phyloP scores from a whole-genome alignment of 2,113 vertebrate genomes.

The Hemibates koningsi region DNA sequence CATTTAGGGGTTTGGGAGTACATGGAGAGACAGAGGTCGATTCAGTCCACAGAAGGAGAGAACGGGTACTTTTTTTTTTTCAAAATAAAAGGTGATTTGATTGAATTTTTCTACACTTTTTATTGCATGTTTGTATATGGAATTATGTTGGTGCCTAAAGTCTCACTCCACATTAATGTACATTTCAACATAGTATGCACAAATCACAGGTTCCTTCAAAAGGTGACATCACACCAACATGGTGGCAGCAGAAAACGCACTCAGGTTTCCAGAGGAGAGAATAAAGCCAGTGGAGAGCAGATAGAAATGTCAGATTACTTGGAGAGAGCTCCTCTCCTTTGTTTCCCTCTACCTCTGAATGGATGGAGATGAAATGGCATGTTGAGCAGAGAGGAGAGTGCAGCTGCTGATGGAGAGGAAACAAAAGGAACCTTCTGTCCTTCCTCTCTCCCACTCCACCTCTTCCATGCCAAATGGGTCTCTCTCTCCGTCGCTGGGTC shows the following conservation, averaged over 20 bases:
- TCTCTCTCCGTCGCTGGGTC: neutral
- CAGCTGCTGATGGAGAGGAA: conserved; percentile 48
- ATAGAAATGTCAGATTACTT: conserved; percentile 3
- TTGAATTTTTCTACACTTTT: neutral
- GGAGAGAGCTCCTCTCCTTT: neutral
- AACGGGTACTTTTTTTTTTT: neutral
- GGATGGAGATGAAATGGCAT: conserved; percentile 56
- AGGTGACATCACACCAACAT: neutral
- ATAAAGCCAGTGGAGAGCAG: neutral
- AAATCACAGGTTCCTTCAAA: neutral
- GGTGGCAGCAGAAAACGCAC: neutral
- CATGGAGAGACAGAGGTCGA: neutral
- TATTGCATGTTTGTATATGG: neutral
- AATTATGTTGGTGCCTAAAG: neutral
- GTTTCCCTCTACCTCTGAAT: conserved; percentile 20
- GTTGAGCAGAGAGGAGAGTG: conserved; percentile 53
- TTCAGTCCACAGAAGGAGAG: neutral
- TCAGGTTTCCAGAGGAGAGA: neutral
- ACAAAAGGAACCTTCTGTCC: conserved; percentile 61
- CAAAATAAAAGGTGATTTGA: neutral
- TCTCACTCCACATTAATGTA: neutral
- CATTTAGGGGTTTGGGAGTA: neutral
- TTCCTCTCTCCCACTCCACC: neutral
- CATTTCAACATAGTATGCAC: neutral
- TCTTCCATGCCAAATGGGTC: neutral